Conservation (phyloP, 2,888 invertebrate species). For the Nysson spinosus region DNA sequence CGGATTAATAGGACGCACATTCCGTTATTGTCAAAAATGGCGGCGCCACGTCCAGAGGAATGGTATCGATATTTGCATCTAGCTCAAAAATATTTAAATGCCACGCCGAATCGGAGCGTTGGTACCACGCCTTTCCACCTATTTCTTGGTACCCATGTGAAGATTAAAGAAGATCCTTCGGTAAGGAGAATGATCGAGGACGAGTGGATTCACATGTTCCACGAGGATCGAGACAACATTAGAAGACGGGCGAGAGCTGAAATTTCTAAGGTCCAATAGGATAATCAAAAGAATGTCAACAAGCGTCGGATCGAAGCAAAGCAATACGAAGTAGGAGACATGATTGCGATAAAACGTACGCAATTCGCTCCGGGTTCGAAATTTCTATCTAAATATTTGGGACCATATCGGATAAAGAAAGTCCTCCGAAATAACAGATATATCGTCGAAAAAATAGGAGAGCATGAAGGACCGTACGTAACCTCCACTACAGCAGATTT, state of each 20-base stretch:
- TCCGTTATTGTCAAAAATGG: conserved; percentile 42
- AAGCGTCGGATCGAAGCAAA: conserved; percentile 32
- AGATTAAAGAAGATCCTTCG: conserved; percentile 29
- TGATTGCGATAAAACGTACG: conserved; percentile 69
- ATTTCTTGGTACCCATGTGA: conserved; percentile 37
- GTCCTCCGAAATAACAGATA: conserved; percentile 64
- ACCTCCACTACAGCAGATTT: conserved; percentile 62
- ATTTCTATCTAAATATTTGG: conserved; percentile 67
- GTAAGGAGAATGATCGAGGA: conserved; percentile 45
- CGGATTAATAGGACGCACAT: conserved; percentile 6
- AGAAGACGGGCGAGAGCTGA: conserved; percentile 30
- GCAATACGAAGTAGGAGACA: conserved; percentile 49
- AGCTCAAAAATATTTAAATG: conserved; percentile 57
- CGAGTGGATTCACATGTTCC: conserved; percentile 34
- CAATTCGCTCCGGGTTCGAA: conserved; percentile 70
- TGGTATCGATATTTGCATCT: conserved; percentile 25
- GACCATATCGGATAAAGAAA: conserved; percentile 65
- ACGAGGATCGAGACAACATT: conserved; percentile 34
- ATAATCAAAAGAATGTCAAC: conserved; percentile 39
- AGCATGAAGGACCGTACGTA: conserved; percentile 57
- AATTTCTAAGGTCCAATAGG: conserved; percentile 48
- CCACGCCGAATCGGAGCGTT: conserved; percentile 53
- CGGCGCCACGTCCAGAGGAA: conserved; percentile 14
- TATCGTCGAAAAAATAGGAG: conserved; percentile 62
- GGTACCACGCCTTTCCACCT: conserved; percentile 19